Conservation (phyloP, 2,888 invertebrate species). For the Galerucella calmariensis region DNA sequence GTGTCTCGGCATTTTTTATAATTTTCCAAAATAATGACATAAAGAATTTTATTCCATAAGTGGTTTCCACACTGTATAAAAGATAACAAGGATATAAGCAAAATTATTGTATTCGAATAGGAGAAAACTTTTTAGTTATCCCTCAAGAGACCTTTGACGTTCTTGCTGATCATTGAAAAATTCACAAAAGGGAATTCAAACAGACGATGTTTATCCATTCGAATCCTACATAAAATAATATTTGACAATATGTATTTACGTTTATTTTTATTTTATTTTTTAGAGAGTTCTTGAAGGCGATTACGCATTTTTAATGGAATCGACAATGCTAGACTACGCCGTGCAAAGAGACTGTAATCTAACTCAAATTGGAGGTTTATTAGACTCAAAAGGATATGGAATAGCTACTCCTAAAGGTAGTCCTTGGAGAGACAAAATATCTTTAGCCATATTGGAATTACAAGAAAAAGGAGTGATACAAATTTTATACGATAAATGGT, state of each 20-base stretch:
- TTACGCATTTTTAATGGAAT: constrained; percentile 98
- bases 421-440: constrained; percentile 97
- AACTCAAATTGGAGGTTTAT: constrained; percentile 93
- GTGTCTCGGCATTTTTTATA: too few relatives aligned
- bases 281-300: constrained; percentile 86
- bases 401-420: constrained; percentile 96
- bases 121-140: too few relatives aligned
- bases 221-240: not conserved
- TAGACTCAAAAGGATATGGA: constrained; percentile 88
- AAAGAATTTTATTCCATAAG: too few relatives aligned
- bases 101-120: too few relatives aligned
- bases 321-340: constrained; percentile 95
- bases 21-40: too few relatives aligned
- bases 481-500: constrained; percentile 97
- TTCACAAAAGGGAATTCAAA: not conserved
- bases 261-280: not conserved
- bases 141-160: not conserved
- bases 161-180: not conserved
- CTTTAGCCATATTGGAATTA: constrained; percentile 91
- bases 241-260: not conserved
- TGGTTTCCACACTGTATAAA: too few relatives aligned
- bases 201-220: not conserved
- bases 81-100: too few relatives aligned
- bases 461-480: constrained; percentile 95
- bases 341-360: constrained; percentile 96